phyloP scores from a whole-genome alignment of 2,113 vertebrate genomes.

The Sisor rabdophorus region DNA sequence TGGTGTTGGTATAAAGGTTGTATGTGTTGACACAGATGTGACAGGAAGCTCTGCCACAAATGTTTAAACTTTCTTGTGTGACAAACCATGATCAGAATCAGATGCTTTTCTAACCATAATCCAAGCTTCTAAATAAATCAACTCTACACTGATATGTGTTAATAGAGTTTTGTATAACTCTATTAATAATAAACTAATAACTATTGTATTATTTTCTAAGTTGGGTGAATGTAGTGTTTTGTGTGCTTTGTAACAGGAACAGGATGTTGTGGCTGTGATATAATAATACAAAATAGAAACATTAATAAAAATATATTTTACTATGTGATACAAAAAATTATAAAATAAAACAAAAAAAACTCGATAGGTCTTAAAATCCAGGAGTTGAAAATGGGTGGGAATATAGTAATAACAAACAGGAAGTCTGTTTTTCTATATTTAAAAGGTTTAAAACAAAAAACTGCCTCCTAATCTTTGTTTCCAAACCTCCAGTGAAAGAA shows the following conservation, averaged over 20 bases:
- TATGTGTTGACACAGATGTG: not conserved
- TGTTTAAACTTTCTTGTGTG: constrained; percentile 13
- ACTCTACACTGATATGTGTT: constrained; percentile 17
- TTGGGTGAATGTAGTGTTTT: not conserved
- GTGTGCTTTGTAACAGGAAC: not conserved
- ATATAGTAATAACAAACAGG: constrained; percentile 3
- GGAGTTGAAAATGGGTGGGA: not conserved
- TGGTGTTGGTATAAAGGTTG: not conserved
- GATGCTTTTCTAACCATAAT: constrained; percentile 10
- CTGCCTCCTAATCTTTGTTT: not conserved
- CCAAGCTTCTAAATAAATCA: not conserved
- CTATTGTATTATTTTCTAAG: not conserved
- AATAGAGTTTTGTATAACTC: not conserved
- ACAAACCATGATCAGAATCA: constrained; percentile 28
- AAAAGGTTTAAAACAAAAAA: not conserved
- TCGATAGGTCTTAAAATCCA: not conserved
- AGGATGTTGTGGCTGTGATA: not conserved
- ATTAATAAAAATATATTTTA: not conserved
- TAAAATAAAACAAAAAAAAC: not conserved
- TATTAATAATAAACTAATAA: not conserved
- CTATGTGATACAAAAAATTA: not conserved
- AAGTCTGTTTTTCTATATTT: constrained; percentile 25
- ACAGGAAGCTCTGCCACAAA: not conserved
- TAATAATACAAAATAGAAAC: not conserved
- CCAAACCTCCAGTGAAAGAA: not conserved